These are phyloP conservation scores for Cherax destructor DNA, from an alignment of 1,140 invertebrate genomes.

Conservation along the genomic window DNA sequence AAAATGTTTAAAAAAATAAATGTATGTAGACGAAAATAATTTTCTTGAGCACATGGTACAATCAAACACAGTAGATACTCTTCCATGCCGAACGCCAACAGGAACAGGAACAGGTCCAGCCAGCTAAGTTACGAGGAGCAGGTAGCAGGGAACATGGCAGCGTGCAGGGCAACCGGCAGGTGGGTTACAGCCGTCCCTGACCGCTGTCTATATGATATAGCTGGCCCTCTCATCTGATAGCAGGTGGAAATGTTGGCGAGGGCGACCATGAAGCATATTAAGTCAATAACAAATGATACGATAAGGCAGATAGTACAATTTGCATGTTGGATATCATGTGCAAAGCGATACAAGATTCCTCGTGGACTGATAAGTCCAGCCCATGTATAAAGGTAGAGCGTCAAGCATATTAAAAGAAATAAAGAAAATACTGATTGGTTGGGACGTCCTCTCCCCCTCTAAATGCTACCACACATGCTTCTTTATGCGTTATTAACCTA, in stretches of 20 bases:
- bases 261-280: conserved; percentile 18
- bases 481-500: not conserved
- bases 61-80: too few species aligned
- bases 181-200: too few species aligned
- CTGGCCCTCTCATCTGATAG: conserved; percentile 23
- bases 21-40: too few species aligned
- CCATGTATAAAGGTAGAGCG: not conserved
- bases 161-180: not conserved
- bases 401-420: not conserved
- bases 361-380: not conserved
- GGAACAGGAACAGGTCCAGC: not conserved
- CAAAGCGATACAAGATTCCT: conserved; percentile 1
- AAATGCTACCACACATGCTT: too few species aligned
- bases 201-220: conserved; percentile 8
- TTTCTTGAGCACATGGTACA: too few species aligned
- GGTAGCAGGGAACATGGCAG: not conserved
- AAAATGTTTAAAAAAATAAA: too few species aligned
- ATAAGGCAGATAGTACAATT: conserved; percentile 27
- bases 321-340: conserved; percentile 24
- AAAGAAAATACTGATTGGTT: not conserved
- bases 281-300: conserved; percentile 40
- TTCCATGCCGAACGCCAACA: not conserved
- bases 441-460: too few species aligned
- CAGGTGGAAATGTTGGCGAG: conserved; percentile 9
- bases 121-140: not conserved